A percentile compares a stretch with the other conserved stretches of the same genome.
phyloP scores from a whole-genome alignment of 2,888 invertebrate species.

The Heteropelma amictum region DNA sequence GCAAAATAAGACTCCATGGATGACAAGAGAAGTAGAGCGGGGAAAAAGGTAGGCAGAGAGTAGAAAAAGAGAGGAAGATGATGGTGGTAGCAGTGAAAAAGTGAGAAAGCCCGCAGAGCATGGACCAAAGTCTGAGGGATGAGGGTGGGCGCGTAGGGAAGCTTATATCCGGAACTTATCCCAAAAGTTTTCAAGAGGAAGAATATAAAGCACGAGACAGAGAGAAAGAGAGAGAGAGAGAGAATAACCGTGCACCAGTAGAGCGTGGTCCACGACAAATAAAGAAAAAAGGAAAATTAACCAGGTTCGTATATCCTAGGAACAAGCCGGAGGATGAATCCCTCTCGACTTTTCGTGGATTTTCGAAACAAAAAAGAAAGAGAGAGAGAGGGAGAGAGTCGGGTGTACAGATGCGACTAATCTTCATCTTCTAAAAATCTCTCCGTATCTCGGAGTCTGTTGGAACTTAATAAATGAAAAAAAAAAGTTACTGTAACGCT shows the following conservation, averaged over 20 bases:
- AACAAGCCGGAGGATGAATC: neutral
- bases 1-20: slow-evolving; percentile 67
- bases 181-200: slow-evolving; percentile 56
- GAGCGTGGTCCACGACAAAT: slow-evolving; percentile 16
- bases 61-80: neutral
- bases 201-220: slow-evolving; percentile 42
- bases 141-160: slow-evolving; percentile 49
- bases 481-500: neutral
- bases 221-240: slow-evolving; percentile 28
- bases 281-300: slow-evolving; percentile 23
- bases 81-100: slow-evolving; percentile 22
- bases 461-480: neutral
- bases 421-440: slow-evolving; percentile 23
- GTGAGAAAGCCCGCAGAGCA: slow-evolving; percentile 32
- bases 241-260: slow-evolving; percentile 32
- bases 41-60: neutral
- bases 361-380: neutral
- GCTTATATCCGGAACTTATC: slow-evolving; percentile 72
- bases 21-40: neutral
- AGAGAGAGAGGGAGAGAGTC: neutral
- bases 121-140: slow-evolving; percentile 33
- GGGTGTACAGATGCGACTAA: slow-evolving; percentile 15
- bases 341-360: slow-evolving; percentile 24
- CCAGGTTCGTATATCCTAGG: slow-evolving; percentile 24
- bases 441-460: neutral